These are phyloP conservation scores for Apocrypta bakeri DNA, from an alignment of 1,140 invertebrate species.

Conservation along the genomic window DNA sequence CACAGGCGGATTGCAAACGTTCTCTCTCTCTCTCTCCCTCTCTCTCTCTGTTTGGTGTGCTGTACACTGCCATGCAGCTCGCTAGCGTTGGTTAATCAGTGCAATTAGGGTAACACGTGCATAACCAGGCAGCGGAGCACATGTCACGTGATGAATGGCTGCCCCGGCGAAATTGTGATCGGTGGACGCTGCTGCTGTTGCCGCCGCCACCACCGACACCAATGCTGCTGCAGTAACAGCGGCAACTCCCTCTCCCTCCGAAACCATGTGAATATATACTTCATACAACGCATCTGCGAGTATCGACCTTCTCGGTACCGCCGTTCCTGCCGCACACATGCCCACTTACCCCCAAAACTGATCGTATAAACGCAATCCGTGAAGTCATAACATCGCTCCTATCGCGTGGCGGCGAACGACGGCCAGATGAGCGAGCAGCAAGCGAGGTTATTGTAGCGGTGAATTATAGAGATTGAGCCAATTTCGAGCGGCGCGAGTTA, in stretches of 20 bases:
- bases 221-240: too few species aligned
- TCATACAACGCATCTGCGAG: slow-evolving; percentile 40
- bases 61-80: neutral
- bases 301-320: slow-evolving; percentile 28
- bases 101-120: slow-evolving; percentile 67
- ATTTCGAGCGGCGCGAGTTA: slow-evolving; percentile 18
- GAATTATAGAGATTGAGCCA: slow-evolving; percentile 41
- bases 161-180: slow-evolving; percentile 63
- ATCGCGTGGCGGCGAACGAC: neutral
- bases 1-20: neutral
- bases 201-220: neutral
- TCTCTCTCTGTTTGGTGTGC: neutral
- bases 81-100: slow-evolving; percentile 57
- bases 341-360: neutral
- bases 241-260: neutral
- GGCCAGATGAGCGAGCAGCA: neutral
- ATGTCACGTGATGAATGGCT: slow-evolving; percentile 66
- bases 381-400: slow-evolving; percentile 30
- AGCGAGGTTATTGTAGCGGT: slow-evolving; percentile 13
- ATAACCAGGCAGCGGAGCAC: slow-evolving; percentile 62
- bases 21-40: neutral
- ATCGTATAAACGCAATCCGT: slow-evolving; percentile 43
- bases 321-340: neutral
- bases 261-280: slow-evolving; percentile 2
- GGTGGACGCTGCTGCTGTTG: slow-evolving; percentile 54